A percentile compares a stretch with the other conserved stretches of the same genome.
phyloP scores from a whole-genome alignment of 2,113 vertebrate species.

The Thunnus maccoyii region DNA sequence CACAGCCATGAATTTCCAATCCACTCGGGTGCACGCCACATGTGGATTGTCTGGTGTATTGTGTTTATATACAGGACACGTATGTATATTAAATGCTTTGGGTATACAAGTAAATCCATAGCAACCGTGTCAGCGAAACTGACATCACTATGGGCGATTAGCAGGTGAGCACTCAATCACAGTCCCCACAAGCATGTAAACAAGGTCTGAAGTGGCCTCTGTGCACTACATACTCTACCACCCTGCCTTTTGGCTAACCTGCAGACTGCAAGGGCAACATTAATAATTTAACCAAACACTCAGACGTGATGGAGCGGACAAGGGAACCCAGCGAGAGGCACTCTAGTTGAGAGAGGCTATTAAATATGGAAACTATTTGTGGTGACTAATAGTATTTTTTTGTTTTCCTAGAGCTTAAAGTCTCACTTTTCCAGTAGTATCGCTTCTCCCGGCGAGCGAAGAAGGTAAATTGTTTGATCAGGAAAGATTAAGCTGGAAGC shows the following conservation, averaged over 20 bases:
- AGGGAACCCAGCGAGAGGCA: slow-evolving; percentile 58
- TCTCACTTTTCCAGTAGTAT: not conserved
- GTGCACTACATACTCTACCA: not conserved
- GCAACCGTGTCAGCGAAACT: slow-evolving; percentile 43
- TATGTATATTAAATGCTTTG: slow-evolving; percentile 57
- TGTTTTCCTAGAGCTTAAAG: slow-evolving; percentile 62
- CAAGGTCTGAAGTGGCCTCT: slow-evolving; percentile 56
- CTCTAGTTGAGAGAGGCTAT: slow-evolving; percentile 71
- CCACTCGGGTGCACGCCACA: slow-evolving; percentile 3
- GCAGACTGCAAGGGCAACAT: slow-evolving; percentile 65
- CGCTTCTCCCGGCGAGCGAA: not conserved
- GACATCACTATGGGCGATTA: slow-evolving; percentile 51
- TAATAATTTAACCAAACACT: slow-evolving; percentile 83
- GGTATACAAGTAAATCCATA: slow-evolving; percentile 48
- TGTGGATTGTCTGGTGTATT: slow-evolving; percentile 31
- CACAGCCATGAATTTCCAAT: slow-evolving; percentile 52
- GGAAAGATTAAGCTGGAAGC: slow-evolving; percentile 34
- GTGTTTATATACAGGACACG: slow-evolving; percentile 37
- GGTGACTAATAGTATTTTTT: slow-evolving; percentile 72
- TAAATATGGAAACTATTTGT: slow-evolving; percentile 83
- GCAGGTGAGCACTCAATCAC: slow-evolving; percentile 72
- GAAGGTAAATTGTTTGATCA: slow-evolving; percentile 57
- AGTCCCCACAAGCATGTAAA: slow-evolving; percentile 73
- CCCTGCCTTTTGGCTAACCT: slow-evolving; percentile 66
- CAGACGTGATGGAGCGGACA: slow-evolving; percentile 76